phyloP scores from a whole-genome alignment of 2,797 vertebrate species.

The Pipistrellus kuhlii region DNA sequence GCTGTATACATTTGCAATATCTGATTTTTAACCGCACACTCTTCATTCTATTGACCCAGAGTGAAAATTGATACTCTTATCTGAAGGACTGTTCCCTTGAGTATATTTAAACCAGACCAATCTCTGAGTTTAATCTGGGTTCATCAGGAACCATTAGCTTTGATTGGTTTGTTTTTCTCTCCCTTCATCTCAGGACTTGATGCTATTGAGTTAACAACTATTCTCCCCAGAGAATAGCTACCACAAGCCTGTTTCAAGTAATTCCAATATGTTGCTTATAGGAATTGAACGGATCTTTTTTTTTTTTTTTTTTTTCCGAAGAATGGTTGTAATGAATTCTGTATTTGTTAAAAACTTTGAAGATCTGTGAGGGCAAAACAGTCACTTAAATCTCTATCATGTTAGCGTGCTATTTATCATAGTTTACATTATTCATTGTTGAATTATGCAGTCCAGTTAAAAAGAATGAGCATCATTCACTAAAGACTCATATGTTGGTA shows the following conservation, averaged over 20 bases:
- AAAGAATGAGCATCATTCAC: conserved; percentile 53
- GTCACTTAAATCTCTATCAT: conserved; percentile 46
- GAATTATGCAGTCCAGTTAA: conserved; percentile 37
- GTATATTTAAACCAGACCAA: conserved; percentile 80
- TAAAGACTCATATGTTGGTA: conserved; percentile 27
- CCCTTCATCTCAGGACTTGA: conserved; percentile 73
- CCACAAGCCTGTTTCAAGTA: conserved; percentile 68
- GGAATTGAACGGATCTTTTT: conserved; percentile 69
- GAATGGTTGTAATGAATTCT: conserved; percentile 67
- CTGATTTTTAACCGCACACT: conserved; percentile 81
- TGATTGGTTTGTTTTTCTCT: conserved; percentile 82
- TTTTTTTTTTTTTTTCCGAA: conserved; percentile 68
- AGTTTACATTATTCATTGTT: conserved; percentile 39
- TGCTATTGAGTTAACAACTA: conserved; percentile 80
- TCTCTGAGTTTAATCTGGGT: conserved; percentile 82
- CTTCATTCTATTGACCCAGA: conserved; percentile 79
- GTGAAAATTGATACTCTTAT: conserved; percentile 83
- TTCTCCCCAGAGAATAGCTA: conserved; percentile 70
- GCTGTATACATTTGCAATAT: conserved; percentile 77
- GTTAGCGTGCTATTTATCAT: conserved; percentile 38
- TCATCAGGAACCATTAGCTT: conserved; percentile 82
- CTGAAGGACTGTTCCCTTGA: conserved; percentile 82
- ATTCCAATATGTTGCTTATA: conserved; percentile 72
- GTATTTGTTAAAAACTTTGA: conserved; percentile 68
- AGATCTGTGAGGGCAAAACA: conserved; percentile 48